Evolutionary conservation across 2,113 vertebrate genomes (phyloP).

Genomic region (Synchiropus splendidus): DNA sequence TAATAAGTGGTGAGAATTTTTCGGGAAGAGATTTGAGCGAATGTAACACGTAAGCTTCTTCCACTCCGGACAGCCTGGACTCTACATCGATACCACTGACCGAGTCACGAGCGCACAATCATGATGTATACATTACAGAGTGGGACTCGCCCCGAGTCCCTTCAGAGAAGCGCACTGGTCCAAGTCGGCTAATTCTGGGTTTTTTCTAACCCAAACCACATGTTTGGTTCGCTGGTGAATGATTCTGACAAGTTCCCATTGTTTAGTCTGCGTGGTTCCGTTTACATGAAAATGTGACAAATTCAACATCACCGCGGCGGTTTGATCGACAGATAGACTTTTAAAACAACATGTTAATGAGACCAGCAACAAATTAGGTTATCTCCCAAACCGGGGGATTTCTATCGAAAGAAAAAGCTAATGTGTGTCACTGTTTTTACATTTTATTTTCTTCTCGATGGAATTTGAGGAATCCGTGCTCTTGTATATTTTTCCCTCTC

Average conservation of each 20-base stretch:
- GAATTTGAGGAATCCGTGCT: no score
- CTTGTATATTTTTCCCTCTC: no score
- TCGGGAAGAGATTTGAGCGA: no score
- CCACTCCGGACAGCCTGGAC: no score
- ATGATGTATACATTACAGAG: conserved; percentile 8
- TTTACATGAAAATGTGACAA: conserved; percentile 58
- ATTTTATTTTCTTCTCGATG: no score
- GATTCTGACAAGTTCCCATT: conserved; percentile 42
- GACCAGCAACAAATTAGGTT: conserved; percentile 33
- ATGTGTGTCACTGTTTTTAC: no score
- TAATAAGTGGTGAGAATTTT: no score
- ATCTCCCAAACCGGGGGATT: conserved; percentile 12
- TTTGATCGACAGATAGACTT: conserved; percentile 38
- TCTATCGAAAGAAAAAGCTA: no score
- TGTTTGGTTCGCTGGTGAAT: conserved; percentile 30
- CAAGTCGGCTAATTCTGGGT: conserved; percentile 16
- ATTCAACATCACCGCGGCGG: conserved; percentile 45
- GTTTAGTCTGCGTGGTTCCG: conserved; percentile 54
- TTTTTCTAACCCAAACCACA: conserved; percentile 39
- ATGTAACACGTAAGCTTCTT: no score
- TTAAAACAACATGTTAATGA: conserved; percentile 44
- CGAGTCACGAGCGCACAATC: neutral
- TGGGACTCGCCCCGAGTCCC: no score
- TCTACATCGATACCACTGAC: no score
- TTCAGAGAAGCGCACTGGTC: no score